Conservation (phyloP, 2,113 vertebrate genomes). For the Rhipidura dahli region DNA sequence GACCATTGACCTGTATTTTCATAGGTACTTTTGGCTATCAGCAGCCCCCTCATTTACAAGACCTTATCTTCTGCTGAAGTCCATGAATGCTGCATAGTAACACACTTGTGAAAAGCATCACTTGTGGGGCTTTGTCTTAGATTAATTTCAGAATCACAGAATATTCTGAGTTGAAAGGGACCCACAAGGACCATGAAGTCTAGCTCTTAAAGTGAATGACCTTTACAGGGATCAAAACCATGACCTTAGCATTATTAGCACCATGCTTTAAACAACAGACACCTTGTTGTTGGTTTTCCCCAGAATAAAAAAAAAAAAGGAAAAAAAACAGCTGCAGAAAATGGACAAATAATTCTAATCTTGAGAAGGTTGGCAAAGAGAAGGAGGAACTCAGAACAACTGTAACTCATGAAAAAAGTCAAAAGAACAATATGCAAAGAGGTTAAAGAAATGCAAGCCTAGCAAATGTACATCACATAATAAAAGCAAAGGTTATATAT, state of each 20-base stretch:
- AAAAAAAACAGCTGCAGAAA: not conserved
- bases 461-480: not conserved
- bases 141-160: not conserved
- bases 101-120: not conserved
- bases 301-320: not conserved
- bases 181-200: not conserved
- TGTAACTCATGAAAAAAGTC: not conserved
- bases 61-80: not conserved
- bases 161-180: not conserved
- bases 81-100: not conserved
- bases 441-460: not conserved
- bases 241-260: not conserved
- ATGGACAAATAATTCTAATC: not conserved
- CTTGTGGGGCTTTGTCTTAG: not conserved
- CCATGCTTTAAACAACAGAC: not conserved
- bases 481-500: not conserved
- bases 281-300: not conserved
- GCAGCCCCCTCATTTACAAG: not conserved
- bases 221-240: not conserved
- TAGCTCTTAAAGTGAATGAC: rapidly evolving
- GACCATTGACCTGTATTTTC: not conserved
- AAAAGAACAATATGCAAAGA: not conserved
- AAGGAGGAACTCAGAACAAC: not conserved
- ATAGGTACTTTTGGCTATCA: not conserved
- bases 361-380: not conserved